A percentile compares a stretch with the other conserved stretches of the same genome.
phyloP scores from a whole-genome alignment of 2,888 invertebrate genomes.

The Pristionchus exspectatus region DNA sequence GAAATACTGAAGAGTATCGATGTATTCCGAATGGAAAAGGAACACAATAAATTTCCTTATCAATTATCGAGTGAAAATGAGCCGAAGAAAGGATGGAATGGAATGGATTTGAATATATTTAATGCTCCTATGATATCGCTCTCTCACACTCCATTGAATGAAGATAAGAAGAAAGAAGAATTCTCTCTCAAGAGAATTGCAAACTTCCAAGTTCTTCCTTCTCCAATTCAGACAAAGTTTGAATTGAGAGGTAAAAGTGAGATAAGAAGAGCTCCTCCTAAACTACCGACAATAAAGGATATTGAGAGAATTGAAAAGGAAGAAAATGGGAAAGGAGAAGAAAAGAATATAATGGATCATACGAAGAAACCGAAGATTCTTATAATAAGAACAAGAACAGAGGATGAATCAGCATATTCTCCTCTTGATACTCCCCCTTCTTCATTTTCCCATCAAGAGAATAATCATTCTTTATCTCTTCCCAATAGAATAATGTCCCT shows the following conservation, averaged over 20 bases:
- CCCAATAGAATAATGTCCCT: neutral
- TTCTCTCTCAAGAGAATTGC: slow-evolving; percentile 35
- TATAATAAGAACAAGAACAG: neutral
- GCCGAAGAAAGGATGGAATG: neutral
- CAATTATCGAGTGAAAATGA: neutral
- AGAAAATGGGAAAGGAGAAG: slow-evolving; percentile 2
- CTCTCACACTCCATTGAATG: neutral
- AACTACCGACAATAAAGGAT: neutral
- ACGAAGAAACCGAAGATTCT: slow-evolving; percentile 18
- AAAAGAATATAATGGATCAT: neutral
- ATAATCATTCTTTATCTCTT: neutral
- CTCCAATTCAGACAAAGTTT: neutral
- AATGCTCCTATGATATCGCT: neutral
- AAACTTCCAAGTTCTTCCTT: neutral
- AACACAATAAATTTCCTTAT: neutral
- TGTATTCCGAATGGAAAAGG: slow-evolving; percentile 26
- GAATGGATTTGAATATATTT: neutral
- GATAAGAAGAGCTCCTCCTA: slow-evolving; percentile 46
- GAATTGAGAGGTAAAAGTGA: neutral
- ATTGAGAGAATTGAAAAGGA: neutral
- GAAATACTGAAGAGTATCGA: slow-evolving; percentile 40
- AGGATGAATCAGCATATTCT: neutral
- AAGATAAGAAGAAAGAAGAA: neutral
- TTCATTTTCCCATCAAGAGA: neutral
- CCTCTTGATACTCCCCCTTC: neutral